These are phyloP conservation scores for Drosophila fuyamai DNA, from an alignment of 1,140 invertebrate species.

Conservation along the genomic window DNA sequence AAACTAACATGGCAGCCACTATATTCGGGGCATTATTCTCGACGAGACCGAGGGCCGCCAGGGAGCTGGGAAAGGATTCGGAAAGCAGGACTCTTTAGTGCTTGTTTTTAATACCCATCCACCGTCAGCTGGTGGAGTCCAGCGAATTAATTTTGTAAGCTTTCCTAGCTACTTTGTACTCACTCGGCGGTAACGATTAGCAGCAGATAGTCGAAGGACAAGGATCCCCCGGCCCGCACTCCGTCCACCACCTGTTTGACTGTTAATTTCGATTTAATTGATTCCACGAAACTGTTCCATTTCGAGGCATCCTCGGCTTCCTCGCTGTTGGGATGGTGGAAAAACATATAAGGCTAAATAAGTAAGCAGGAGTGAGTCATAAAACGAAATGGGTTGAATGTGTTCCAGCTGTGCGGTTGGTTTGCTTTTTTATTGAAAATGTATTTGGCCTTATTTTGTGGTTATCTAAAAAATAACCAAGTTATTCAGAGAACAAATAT, in stretches of 20 bases:
- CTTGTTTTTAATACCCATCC: constrained; percentile 16
- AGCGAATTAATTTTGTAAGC: constrained; percentile 1
- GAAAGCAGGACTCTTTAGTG: constrained; percentile 1
- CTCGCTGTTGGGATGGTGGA: constrained; percentile 27
- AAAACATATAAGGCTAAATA: constrained; percentile 20
- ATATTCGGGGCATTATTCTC: constrained; percentile 91
- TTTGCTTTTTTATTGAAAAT: neutral
- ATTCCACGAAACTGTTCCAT: constrained; percentile 89
- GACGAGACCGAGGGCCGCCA: constrained; percentile 87
- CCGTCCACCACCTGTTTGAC: constrained; percentile 94
- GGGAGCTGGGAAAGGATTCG: constrained; percentile 83
- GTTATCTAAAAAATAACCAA: too few species aligned
- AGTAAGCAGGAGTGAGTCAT: constrained; percentile 43
- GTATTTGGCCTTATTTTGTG: neutral
- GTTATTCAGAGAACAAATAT: too few species aligned
- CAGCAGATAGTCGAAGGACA: constrained; percentile 93
- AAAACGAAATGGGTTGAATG: constrained; percentile 27
- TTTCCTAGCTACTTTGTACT: constrained; percentile 69
- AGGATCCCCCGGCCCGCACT: constrained; percentile 90
- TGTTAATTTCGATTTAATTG: constrained; percentile 91
- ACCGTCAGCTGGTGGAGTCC: constrained; percentile 12
- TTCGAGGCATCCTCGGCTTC: constrained; percentile 85
- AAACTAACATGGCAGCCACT: constrained; percentile 94
- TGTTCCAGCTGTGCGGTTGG: constrained; percentile 19
- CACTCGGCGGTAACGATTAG: constrained; percentile 92